Evolutionary conservation across 2,888 invertebrate species (phyloP), one percentile per base, ranked within the genome.

Genomic region (Nudaria mundana): DNA sequence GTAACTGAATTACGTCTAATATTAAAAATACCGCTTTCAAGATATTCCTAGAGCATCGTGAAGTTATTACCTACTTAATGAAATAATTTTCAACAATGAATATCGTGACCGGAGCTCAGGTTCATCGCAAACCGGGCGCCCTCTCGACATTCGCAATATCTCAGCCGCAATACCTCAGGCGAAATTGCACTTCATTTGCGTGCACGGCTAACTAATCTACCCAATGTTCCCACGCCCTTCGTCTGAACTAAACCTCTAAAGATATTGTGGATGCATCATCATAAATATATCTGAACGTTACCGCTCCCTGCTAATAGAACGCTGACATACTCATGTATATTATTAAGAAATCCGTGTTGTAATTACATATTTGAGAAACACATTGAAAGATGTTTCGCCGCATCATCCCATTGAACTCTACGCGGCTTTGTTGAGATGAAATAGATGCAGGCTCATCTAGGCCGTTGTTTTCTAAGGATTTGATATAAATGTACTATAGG

Each of bases 101-200:
- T 64, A 70, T 71, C 73, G 80, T 79, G 81, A 79, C 73, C 60
- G 57, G 52, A 52, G 48, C 45, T 41, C 36, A 50, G 50, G 56
- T 51, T 49, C 53, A 58, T 54, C 52, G 48, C 50, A 37, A 38
- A 32, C 30, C 42, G 38, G 48, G n/a, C 53, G 51, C 53, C 30
- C 53, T 57, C 64, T 67, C 57, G 39, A 47, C 37, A 42, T 63
- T 56, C 56, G 68, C 66, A 62, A 64, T 56, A 70, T 68, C 76
- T 70, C 59, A 63, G 57, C 72, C 71, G 58, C 72, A 77, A 76
- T 74, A 68, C 66, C 67, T 67, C 64, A 46, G 66, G 71, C 68
- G 67, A 81, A 80, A 82, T 81, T 81, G 79, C 78, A 73, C 80
- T 82, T 81, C 77, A 82, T 83, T 81, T 81, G 76, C 77, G 70